Evolutionary conservation across 2,113 vertebrate genomes (phyloP).

Genomic region (Cyanoliseus patagonus): DNA sequence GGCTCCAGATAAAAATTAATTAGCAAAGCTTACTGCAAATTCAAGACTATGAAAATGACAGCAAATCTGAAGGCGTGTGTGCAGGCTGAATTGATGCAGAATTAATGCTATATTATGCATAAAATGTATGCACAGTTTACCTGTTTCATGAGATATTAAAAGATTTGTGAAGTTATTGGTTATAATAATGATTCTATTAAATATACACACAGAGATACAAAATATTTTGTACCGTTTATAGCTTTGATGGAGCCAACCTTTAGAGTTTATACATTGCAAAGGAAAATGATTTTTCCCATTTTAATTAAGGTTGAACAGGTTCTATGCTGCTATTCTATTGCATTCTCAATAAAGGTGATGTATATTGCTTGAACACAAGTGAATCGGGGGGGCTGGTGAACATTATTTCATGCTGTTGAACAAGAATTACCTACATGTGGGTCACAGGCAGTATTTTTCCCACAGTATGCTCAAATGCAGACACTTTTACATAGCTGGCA

Average conservation of each 20-base stretch:
- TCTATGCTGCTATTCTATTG: background rate
- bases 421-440: background rate
- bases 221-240: background rate
- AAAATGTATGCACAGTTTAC: constrained; percentile 41
- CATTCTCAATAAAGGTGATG: background rate
- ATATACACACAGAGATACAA: background rate
- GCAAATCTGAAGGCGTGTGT: background rate
- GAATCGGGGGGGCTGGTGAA: background rate
- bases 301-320: constrained; percentile 10
- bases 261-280: background rate
- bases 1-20: constrained; percentile 47
- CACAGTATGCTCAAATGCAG: background rate
- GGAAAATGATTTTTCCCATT: background rate
- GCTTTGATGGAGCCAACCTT: background rate
- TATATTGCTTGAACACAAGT: background rate
- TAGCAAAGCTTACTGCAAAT: constrained; percentile 30
- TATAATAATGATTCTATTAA: constrained; percentile 28
- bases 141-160: constrained; percentile 37
- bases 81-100: background rate
- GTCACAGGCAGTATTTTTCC: background rate
- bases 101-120: background rate
- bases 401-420: background rate
- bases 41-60: constrained; percentile 47
- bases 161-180: background rate
- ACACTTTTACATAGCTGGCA: background rate